Evolutionary conservation across 2,113 vertebrate genomes (phyloP).

Genomic region (Castor canadensis): DNA sequence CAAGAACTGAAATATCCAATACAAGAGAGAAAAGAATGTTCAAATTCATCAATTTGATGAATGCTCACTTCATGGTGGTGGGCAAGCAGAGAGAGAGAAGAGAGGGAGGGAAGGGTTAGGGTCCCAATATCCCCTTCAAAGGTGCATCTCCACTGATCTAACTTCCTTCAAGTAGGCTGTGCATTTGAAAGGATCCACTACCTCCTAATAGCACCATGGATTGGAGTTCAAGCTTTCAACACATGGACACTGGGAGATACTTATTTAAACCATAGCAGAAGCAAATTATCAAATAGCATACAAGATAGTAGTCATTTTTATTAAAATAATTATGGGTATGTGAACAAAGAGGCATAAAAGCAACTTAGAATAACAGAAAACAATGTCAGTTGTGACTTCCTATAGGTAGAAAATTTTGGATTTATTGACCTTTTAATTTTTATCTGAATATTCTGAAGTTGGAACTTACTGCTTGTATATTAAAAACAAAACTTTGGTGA

Average conservation of each 20-base stretch:
- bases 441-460: background rate
- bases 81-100: background rate
- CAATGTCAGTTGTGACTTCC: background rate
- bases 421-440: constrained; percentile 20
- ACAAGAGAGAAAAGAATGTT: background rate
- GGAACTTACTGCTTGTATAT: constrained; percentile 19
- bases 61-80: background rate
- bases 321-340: background rate
- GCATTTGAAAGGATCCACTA: background rate
- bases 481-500: background rate
- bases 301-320: background rate
- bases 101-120: no score
- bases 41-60: background rate
- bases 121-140: background rate
- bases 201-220: background rate
- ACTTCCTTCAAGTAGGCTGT: background rate
- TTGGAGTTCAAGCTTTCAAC: background rate
- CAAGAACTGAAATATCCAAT: background rate
- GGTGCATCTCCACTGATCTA: background rate
- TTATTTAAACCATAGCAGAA: background rate
- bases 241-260: no score
- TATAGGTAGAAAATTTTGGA: background rate
- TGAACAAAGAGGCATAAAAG: background rate
- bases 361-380: background rate
- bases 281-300: background rate